Percentiles rank a stretch among this genome's conserved stretches.
Conservation (phyloP, 2,888 invertebrate genomes). For the Ichneumon xanthorius region DNA sequence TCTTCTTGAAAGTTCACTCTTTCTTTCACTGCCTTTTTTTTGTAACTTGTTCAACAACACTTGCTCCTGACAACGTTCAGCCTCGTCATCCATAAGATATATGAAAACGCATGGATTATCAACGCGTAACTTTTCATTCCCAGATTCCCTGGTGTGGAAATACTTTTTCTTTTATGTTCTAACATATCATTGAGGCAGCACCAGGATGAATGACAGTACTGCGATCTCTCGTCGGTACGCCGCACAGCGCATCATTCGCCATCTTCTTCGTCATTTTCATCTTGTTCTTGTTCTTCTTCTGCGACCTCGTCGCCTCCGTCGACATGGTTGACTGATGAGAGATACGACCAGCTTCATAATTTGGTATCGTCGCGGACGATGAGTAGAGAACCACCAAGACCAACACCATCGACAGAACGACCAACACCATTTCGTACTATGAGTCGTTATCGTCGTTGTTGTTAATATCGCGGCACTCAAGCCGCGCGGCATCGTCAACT, state of each 20-base stretch:
- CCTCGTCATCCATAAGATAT: conserved; percentile 39
- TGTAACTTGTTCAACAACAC: not conserved
- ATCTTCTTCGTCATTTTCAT: conserved; percentile 56
- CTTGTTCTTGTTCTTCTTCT: conserved; percentile 63
- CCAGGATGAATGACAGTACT: conserved; percentile 16
- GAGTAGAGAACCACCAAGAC: conserved; percentile 7
- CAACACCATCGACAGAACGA: conserved; percentile 5
- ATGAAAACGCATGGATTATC: conserved; percentile 50
- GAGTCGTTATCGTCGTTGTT: conserved; percentile 26
- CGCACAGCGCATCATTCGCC: conserved; percentile 36
- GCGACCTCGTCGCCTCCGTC: conserved; percentile 66
- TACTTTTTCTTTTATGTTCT: conserved; percentile 17
- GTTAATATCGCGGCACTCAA: conserved; percentile 64
- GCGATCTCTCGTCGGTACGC: conserved; percentile 31
- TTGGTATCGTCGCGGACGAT: conserved; percentile 24
- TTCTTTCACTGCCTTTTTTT: conserved; percentile 22
- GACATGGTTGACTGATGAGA: conserved; percentile 37
- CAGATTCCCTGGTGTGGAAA: conserved; percentile 5
- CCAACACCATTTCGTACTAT: conserved; percentile 20
- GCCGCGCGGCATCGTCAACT: conserved; percentile 80
- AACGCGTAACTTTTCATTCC: conserved; percentile 30
- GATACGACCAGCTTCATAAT: conserved; percentile 16
- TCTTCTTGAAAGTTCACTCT: conserved; percentile 48
- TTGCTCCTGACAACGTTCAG: not conserved
- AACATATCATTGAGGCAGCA: conserved; percentile 19